Evolutionary conservation across 2,888 invertebrate genomes (phyloP), one percentile per base, ranked within the genome.

Genomic region (Andrena trimmerana): DNA sequence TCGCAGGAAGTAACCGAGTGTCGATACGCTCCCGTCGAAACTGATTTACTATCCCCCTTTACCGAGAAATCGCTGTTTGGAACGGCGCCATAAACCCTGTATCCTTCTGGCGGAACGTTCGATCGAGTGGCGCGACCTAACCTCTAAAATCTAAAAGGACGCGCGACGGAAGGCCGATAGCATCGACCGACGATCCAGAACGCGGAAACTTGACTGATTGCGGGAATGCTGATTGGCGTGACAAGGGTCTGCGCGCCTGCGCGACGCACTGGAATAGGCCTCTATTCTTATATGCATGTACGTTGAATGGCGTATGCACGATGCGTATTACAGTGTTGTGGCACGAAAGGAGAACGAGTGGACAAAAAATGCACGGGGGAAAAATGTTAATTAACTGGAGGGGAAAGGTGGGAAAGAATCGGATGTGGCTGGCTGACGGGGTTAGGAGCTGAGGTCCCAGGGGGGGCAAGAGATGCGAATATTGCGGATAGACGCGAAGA

Each of bases 351-450:
- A 36, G 80, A 80, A 66, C 60, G 20, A 20, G 4, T 29, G 5
- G 68, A 59, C 20, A 27, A 78, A 81, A 74, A 81, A 57, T 36
- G 16, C 36, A 2, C 24, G 42, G 5, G 13, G 4, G 42, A 82
- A 82, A 82, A 82, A 81, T 82, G 82, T 82, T 82, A 82, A 82
- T 82, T 82, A 82, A 82, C 75, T 20, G 67, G 66, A 73, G 72
- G 65, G 83, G 82, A 72, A 77, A 77, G 57, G 60, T 52, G 76
- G 48, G 54, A 65, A 52, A 75, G 74, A 79, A 78, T 59, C 7
- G 54, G 68, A 67, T 24, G 72, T 59, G 68, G 62, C 24, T 73
- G 50, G 62, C 20, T 72, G 59, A 27, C 31, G 71, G 60, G 68
- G 63, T 20, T 57, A 20, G 27, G 50, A 1, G 2, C n/a, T 59